Evolutionary conservation across 2,113 vertebrate genomes (phyloP), one percentile per base, ranked within the genome.

Genomic region (Hipposideros armiger): DNA sequence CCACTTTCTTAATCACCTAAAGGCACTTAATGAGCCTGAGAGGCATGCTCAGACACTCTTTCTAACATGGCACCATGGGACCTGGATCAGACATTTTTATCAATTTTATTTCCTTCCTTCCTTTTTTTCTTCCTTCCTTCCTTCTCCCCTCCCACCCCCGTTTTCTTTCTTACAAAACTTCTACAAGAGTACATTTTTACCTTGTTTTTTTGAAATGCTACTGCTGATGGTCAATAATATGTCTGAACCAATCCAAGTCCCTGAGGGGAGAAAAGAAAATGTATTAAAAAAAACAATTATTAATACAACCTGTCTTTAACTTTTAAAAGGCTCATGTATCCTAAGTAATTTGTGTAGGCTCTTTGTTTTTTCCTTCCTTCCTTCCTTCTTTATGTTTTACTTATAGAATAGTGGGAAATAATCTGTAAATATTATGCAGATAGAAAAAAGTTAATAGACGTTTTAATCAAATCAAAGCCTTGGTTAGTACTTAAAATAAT

Each of bases 391-490:
- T 47, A 16, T 72, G 19, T 36, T 87, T 81, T 58, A 82, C 26
- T 94, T 67, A 62, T 5, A 90, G 16, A 85, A 56, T 45, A 3
- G 2, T 76, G 6, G 40, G 20, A 74, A 90, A 76, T 42, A 76
- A 70, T 70, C 14, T 87, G 36, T 87, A 86, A 95, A 95, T 40
- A 50, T 96, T 86, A 47, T 42, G 4, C 22, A 89, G 24, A 9
- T 93, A 73, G 66, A 62, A 91, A 92, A 92, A 60, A 56, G 42
- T 40, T 82, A 91, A 82, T 90, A 86, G 28, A 47, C 74, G 73
- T 42, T 86, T 88, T 78, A 91, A n/a, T 67, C 73, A 73, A 95
- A 64, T 16, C 20, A 95, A 93, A 91, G 10, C 4, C 19, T 83
- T 83, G 7, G 47, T 87, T 95, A 84, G n/a, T 76, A 54, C 58